Evolutionary conservation across 2,113 vertebrate genomes (phyloP).

Genomic region (Platysternon megacephalum): DNA sequence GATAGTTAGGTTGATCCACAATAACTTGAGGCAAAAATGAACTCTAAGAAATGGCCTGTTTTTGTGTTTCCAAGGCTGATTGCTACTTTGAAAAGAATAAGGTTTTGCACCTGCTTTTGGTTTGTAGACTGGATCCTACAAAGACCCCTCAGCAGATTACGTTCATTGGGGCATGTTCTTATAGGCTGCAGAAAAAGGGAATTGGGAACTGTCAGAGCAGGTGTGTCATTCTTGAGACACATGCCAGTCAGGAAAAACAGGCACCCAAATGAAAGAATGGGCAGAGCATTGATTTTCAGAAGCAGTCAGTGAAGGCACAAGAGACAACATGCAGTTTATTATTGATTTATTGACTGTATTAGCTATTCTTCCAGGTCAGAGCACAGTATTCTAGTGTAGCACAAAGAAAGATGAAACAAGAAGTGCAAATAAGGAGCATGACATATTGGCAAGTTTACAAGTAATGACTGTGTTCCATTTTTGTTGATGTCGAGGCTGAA

Average conservation of each 20-base stretch:
- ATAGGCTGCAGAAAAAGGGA: neutral
- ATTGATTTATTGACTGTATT: neutral
- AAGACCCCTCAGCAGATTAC: neutral
- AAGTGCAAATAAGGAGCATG: neutral
- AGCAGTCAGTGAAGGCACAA: neutral
- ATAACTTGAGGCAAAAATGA: neutral
- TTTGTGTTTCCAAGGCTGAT: neutral
- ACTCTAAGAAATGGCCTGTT: neutral
- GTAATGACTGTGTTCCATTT: neutral
- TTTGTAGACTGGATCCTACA: neutral
- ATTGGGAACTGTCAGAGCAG: neutral
- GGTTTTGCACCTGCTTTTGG: neutral
- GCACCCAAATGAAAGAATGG: neutral
- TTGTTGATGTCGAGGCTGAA: neutral
- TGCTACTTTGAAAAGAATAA: neutral
- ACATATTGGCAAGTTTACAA: neutral
- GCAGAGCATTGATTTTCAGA: neutral
- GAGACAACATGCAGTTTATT: neutral
- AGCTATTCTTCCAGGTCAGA: neutral
- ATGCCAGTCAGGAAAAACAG: neutral
- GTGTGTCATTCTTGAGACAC: neutral
- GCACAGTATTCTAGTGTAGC: neutral
- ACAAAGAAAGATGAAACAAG: neutral
- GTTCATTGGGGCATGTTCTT: neutral
- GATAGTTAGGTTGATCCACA: neutral